Base-by-base conservation (phyloP, 2,888 invertebrate genomes). In the Mesorhabditis belari region DNA sequence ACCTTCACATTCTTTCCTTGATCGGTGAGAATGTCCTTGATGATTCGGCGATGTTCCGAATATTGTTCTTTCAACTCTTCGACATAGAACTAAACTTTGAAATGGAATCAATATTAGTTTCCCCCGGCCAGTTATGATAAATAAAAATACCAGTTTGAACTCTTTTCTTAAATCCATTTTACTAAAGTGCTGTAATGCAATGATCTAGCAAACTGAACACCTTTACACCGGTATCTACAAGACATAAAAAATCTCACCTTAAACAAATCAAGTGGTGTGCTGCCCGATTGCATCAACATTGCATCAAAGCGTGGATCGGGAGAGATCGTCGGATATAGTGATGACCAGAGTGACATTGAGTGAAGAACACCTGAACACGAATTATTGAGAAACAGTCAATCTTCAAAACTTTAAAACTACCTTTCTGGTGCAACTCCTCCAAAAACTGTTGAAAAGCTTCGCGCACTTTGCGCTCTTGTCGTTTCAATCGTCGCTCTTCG, bases 261-360 rank as follows among this genome's bases (percentile, higher is more conserved):
- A 82, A 98, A 98, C 5, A 98, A 84, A 84, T 98, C 96, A 52
- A 98, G 83, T 0, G 96, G 95, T 0, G 95, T 96, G 0, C 95
- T 95, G 3, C 96, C 96, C 73, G 85, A 64, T 77, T 87, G 87
- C 77, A 88, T 90, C 3, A 98, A 85, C 94, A 96, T 95, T 17
- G 92, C 92, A 4, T 92, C 90, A 57, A 76, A 77, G 24, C 96
- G 85, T 68, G 91, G 86, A 82, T 98, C 96, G 1, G 93, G 91
- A 3, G 92, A 92, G 71, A 98, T 90, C 68, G 91, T 88, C 0
- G 93, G 92, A 83, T 94, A 98, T 21, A 98, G 84, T 82, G 96
- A 95, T 50, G 93, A 92, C 98, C 98, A 98, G 26, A 95, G 84
- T 0, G 96, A 96, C 92, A 96, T 94, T 0, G 96, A 96, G 0